phyloP scores from a whole-genome alignment of 1,140 invertebrate genomes.

The Chironomus striatipennis region DNA sequence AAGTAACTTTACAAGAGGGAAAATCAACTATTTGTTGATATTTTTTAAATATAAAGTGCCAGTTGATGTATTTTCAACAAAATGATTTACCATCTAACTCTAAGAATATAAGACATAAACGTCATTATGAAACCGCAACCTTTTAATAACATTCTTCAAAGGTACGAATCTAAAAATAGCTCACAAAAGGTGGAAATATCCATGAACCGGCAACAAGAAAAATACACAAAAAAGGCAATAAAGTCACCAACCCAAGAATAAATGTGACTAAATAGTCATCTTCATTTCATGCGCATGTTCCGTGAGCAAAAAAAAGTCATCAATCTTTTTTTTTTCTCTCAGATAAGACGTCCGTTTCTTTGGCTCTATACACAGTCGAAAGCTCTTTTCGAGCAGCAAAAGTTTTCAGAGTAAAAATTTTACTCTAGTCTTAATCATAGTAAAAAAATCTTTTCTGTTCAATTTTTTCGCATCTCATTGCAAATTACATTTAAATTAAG shows the following conservation, averaged over 20 bases:
- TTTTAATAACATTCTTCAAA: no score
- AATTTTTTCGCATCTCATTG: background rate
- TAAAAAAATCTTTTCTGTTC: background rate
- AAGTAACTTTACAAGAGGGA: no score
- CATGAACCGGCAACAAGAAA: no score
- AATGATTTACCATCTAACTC: no score
- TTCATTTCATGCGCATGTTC: background rate
- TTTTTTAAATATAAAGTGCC: no score
- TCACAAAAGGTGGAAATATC: no score
- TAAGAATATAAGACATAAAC: no score
- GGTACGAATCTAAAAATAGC: no score
- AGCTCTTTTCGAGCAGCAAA: background rate
- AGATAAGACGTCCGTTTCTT: background rate
- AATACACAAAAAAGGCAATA: no score
- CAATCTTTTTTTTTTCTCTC: background rate
- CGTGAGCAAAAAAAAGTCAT: background rate
- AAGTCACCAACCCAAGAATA: background rate
- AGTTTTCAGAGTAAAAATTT: background rate
- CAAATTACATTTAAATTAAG: background rate
- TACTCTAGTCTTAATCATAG: conserved; percentile 8
- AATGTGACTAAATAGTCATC: background rate
- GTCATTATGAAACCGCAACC: no score
- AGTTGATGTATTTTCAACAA: no score
- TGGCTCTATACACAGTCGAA: background rate
- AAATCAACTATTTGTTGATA: no score